A percentile compares a stretch with the other conserved stretches of the same genome.
Conservation (phyloP, 1,140 invertebrate species). For the Notospermus geniculatus region DNA sequence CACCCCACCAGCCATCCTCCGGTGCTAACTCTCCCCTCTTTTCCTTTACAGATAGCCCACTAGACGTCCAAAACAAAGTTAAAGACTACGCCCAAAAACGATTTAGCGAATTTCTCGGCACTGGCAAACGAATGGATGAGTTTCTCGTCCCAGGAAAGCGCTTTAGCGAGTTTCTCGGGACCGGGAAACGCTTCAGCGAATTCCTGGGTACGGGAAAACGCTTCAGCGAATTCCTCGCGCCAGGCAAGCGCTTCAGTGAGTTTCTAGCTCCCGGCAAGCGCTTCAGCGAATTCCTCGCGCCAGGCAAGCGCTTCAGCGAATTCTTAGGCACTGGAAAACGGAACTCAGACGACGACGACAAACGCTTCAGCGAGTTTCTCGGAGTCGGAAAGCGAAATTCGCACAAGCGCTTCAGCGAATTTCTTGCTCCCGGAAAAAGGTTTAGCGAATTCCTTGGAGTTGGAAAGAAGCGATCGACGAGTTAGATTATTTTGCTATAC, state of each 20-base stretch:
- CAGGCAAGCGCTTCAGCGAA: conserved; percentile 30
- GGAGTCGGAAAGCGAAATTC: conserved; percentile 4
- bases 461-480: no score
- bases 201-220: conserved; percentile 33
- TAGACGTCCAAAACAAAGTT: no score
- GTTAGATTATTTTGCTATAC: no score
- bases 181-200: conserved; percentile 34
- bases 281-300: conserved; percentile 25
- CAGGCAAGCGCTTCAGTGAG: conserved; percentile 25
- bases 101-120: no score
- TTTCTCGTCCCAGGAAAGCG: conserved; percentile 30
- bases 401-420: no score
- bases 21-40: no score
- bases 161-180: conserved; percentile 39
- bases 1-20: no score
- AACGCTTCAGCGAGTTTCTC: conserved; percentile 20
- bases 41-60: no score
- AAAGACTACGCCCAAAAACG: no score
- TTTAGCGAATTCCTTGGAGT: no score
- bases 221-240: conserved; percentile 23
- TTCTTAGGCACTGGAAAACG: conserved; percentile 32
- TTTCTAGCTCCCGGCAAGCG: conserved; percentile 20
- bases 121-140: conserved; percentile 26
- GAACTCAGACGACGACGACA: conserved; percentile 27
- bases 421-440: no score